Evolutionary conservation across 2,888 invertebrate species (phyloP), one percentile per base, ranked within the genome.

Genomic region (Hypena proboscidalis): DNA sequence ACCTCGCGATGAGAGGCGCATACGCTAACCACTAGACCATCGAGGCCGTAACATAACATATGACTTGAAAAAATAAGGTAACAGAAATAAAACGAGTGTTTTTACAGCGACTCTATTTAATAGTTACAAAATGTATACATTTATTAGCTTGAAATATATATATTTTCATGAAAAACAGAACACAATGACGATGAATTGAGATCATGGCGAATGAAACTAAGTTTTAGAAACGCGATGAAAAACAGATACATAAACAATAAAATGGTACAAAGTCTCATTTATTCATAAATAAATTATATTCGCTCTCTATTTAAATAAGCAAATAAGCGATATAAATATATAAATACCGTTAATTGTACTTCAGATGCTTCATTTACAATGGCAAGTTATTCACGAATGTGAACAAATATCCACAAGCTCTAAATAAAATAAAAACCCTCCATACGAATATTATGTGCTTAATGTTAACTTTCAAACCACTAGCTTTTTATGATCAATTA

Each of bases 311-410:
- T 44, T 41, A 50, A 3, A 14, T 38, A 49, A 60, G 36, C 49
- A 57, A 50, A 44, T 41, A 54, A 42, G 30, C 40, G 45, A 56
- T 35, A 57, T 42, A 52, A 45, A 58, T 48, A 45, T 22, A 49
- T 46, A 42, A 59, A 58, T 56, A 60, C 29, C 3, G 8, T 57
- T 59, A 72, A 37, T 79, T 83, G 80, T 83, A 82, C 82, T 82
- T 71, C 66, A 79, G 80, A 81, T 83, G 81, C 81, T 73, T 52
- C 49, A 17, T 51, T 37, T 22, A 58, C 50, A 67, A 68, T 70
- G 68, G 65, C 68, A 73, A 68, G 36, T 67, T 67, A 63, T 48
- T 54, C 60, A 67, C 61, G 19, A 38, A 22, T 36, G 45, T 53
- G 43, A 58, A 60, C 39, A 64, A 67, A 69, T 67, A 64, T 70